A percentile compares a stretch with the other conserved stretches of the same genome.
Conservation (phyloP, 2,113 vertebrate species). For the Todiramphus chloris region DNA sequence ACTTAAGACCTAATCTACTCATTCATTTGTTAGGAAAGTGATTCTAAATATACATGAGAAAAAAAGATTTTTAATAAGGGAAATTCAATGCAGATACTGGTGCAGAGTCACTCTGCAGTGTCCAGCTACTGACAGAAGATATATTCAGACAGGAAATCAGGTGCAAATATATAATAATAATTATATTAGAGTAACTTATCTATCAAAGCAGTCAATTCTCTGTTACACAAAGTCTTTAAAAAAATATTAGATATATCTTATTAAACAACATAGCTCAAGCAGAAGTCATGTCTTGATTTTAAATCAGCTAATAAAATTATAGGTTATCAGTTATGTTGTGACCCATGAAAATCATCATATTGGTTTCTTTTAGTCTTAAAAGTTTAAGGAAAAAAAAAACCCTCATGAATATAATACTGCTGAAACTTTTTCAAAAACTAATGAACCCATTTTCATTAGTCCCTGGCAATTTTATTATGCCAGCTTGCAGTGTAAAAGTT, state of each 20-base stretch:
- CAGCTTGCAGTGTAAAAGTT: neutral
- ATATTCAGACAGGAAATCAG: neutral
- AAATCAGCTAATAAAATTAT: neutral
- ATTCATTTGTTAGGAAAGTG: neutral
- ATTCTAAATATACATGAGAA: neutral
- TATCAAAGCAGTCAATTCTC: neutral
- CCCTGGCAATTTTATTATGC: neutral
- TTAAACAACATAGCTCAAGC: neutral
- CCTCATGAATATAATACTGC: neutral
- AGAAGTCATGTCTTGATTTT: neutral
- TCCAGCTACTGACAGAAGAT: neutral
- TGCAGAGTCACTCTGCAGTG: neutral
- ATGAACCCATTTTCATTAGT: neutral
- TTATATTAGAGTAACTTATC: neutral
- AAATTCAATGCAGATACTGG: neutral
- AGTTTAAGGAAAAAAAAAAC: neutral
- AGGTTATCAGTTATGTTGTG: neutral
- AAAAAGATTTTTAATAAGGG: neutral
- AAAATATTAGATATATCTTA: neutral
- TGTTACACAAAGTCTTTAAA: neutral
- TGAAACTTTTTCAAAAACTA: neutral
- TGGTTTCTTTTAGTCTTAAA: neutral
- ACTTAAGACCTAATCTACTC: neutral
- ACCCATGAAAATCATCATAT: neutral
- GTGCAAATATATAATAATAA: neutral